These are phyloP conservation scores for Enchytraeus crypticus DNA, from an alignment of 2,888 invertebrate genomes.

Conservation along the genomic window DNA sequence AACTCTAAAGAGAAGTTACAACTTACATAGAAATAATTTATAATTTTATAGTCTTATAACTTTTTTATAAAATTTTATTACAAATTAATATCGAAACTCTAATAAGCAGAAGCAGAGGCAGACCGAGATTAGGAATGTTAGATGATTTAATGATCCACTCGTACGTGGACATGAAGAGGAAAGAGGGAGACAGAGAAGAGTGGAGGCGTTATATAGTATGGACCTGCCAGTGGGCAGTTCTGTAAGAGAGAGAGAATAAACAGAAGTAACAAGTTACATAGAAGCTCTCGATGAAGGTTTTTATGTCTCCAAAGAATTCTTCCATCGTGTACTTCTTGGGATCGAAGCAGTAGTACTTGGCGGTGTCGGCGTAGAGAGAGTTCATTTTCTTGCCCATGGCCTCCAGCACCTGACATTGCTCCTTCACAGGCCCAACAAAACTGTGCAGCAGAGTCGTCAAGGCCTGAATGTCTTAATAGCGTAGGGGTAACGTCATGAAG, in stretches of 20 bases:
- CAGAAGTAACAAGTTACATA: slow-evolving; percentile 34
- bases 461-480: no score
- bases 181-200: no score
- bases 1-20: background rate
- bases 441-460: slow-evolving; percentile 51
- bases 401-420: slow-evolving; percentile 77
- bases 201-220: no score
- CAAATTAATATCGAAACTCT: no score
- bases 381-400: slow-evolving; percentile 93
- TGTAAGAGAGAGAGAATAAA: background rate
- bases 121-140: no score
- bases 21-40: background rate
- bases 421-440: slow-evolving; percentile 71
- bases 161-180: no score
- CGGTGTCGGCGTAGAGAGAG: slow-evolving; percentile 68
- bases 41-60: background rate
- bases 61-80: no score
- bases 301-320: slow-evolving; percentile 89
- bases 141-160: no score
- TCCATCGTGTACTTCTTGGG: slow-evolving; percentile 84
- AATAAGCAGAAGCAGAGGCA: no score
- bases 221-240: no score
- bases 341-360: slow-evolving; percentile 86
- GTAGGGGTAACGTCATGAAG: no score
- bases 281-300: slow-evolving; percentile 86